Evolutionary conservation across 1,140 invertebrate species (phyloP).

Genomic region (Cheumatopsyche charites): DNA sequence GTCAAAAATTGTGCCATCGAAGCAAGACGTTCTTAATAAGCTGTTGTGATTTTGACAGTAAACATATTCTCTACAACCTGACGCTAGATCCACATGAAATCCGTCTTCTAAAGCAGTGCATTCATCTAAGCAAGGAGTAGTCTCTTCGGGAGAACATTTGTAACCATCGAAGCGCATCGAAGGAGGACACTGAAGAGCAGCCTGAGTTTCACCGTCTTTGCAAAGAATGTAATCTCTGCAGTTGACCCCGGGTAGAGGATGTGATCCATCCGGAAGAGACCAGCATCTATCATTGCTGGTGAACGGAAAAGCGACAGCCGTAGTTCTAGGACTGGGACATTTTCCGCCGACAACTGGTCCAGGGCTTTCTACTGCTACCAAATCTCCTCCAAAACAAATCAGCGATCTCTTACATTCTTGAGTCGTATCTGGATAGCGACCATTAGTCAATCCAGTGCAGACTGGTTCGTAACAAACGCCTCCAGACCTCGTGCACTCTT

Average conservation of each 20-base stretch:
- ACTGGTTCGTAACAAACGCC: constrained; percentile 55
- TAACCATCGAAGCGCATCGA: constrained; percentile 39
- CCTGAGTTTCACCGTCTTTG: constrained; percentile 41
- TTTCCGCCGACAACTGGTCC: constrained; percentile 11
- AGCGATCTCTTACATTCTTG: constrained; percentile 52
- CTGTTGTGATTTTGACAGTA: constrained; percentile 59
- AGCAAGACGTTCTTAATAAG: constrained; percentile 59
- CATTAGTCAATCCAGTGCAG: constrained; percentile 54
- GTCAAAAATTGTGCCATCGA: constrained; percentile 57
- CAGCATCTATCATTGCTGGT: constrained; percentile 40
- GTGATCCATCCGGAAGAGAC: constrained; percentile 46
- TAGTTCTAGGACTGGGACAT: constrained; percentile 42
- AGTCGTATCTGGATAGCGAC: constrained; percentile 52
- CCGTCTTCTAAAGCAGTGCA: constrained; percentile 61
- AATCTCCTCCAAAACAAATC: constrained; percentile 51
- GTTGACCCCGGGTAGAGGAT: constrained; percentile 54
- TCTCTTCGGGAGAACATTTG: constrained; percentile 37
- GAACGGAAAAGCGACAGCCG: constrained; percentile 43
- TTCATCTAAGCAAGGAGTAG: constrained; percentile 53
- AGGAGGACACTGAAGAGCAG: constrained; percentile 39
- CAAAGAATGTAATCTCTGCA: constrained; percentile 49
- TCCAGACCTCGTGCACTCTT: constrained; percentile 45
- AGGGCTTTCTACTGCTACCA: constrained; percentile 45
- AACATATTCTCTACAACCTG: constrained; percentile 66
- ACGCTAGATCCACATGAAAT: constrained; percentile 63